These are phyloP conservation scores for Thecophora atra DNA, from an alignment of 2,888 invertebrate species.

Conservation along the genomic window DNA sequence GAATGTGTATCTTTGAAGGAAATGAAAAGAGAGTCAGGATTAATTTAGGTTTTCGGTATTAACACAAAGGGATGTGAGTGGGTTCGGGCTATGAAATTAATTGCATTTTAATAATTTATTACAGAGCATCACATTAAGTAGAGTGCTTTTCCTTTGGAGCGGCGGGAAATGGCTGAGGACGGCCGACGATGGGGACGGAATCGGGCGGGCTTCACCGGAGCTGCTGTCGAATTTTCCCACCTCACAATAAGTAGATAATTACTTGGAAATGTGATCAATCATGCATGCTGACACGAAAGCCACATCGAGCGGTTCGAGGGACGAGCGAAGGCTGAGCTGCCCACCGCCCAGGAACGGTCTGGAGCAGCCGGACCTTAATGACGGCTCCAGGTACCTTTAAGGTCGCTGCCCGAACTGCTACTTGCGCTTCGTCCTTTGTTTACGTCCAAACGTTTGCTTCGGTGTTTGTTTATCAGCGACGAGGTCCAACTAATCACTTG, in stretches of 20 bases:
- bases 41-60: too few relatives aligned
- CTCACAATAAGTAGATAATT: conserved; percentile 51
- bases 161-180: too few relatives aligned
- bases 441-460: background rate
- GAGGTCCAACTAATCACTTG: conserved; percentile 14
- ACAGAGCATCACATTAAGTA: too few relatives aligned
- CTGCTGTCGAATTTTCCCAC: background rate
- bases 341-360: background rate
- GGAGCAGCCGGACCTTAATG: conserved; percentile 15
- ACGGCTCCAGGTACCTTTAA: conserved; percentile 27
- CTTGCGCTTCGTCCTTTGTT: background rate
- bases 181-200: too few relatives aligned
- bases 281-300: conserved; percentile 49
- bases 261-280: conserved; percentile 62
- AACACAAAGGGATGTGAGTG: too few relatives aligned
- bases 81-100: too few relatives aligned
- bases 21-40: too few relatives aligned
- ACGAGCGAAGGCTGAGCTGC: background rate
- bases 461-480: background rate
- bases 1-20: too few relatives aligned
- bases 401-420: background rate
- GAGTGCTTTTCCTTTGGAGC: too few relatives aligned
- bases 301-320: conserved; percentile 12
- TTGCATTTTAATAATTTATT: too few relatives aligned
- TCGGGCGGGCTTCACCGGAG: too few relatives aligned